phyloP scores from a whole-genome alignment of 1,140 invertebrate species.

The Zaprionus capensis region DNA sequence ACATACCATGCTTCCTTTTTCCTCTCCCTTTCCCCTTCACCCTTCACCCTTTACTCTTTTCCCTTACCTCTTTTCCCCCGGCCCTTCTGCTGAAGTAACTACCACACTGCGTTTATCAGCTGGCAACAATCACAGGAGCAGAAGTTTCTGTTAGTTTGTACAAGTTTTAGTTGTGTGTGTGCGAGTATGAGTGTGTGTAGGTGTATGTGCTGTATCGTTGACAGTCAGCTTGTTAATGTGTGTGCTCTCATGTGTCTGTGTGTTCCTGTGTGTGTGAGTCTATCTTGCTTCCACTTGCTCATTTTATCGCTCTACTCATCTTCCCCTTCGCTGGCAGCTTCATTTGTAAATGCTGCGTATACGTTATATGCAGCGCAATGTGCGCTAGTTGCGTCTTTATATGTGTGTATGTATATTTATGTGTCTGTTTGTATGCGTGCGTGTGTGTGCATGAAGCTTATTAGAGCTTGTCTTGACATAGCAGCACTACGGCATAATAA shows the following conservation, averaged over 20 bases:
- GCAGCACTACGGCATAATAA: constrained; percentile 50
- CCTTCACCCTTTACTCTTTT: neutral
- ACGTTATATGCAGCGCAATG: constrained; percentile 51
- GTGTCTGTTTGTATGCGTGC: too few relatives aligned
- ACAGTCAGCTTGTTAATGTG: constrained; percentile 55
- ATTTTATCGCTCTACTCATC: constrained; percentile 32
- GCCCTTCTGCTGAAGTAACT: neutral
- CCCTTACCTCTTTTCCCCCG: too few relatives aligned
- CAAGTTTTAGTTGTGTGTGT: constrained; percentile 10
- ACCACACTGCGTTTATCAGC: constrained; percentile 59
- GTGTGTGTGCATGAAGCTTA: constrained; percentile 52
- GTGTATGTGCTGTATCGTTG: constrained; percentile 46
- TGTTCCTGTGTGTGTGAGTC: constrained; percentile 29
- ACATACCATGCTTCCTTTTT: neutral
- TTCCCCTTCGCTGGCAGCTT: constrained; percentile 53
- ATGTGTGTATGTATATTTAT: constrained; percentile 18
- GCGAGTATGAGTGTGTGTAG: constrained; percentile 4
- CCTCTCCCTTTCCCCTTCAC: neutral
- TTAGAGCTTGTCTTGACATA: constrained; percentile 46
- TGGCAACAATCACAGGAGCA: constrained; percentile 55
- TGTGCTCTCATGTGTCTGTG: constrained; percentile 22
- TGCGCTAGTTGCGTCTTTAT: constrained; percentile 41
- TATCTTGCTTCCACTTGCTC: constrained; percentile 26
- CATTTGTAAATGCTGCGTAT: constrained; percentile 70
- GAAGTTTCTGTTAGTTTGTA: constrained; percentile 55